Evolutionary conservation across 64 coral and sea anemone genomes (phyloP), one percentile per base, ranked within the genome.

Genomic region (Pocillopora verrucosa): DNA sequence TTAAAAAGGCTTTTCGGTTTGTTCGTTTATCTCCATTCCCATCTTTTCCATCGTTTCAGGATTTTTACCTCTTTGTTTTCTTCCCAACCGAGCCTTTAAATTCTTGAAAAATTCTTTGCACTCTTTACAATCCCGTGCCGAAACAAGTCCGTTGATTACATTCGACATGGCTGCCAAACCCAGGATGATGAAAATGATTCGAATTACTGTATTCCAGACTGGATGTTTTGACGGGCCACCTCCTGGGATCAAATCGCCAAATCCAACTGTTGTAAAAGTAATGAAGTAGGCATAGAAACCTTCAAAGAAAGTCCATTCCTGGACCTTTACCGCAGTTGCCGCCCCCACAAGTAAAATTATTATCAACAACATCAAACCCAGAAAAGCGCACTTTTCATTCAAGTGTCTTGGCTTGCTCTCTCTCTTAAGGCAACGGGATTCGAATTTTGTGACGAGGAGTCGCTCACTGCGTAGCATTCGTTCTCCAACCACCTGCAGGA

Each of bases 271-370:
- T 5, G 90, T 86, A 25, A 79, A 87, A 34, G 90, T 92, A 22
- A 92, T 92, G 56, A 92, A 92, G 36, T 63, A 92, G 17, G 60
- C 37, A 16, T 92, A 92, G 65, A 92, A n/a, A 20, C 90, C 90
- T 16, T 92, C 90, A 11, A 92, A 30, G 37, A 87, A 87, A 5
- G 90, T 84, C 56, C 83, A 84, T 7, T 87, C 73, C 0, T 78
- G 64, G 25, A 77, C 38, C 16, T 12, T 45, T 19, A 22, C 22
- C 57, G 36, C 26, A 65, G 82, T 91, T 34, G n/a, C 58, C 14
- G 75, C n/a, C 16, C 62, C 20, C 10, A 92, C 14, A 11, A 92
- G 1, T 1, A 92, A 60, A 9, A 92, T 64, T 59, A 79, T 38
- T 4, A 73, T 19, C 1, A 92, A 60, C 61, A 87, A 56, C 69